phyloP scores from a whole-genome alignment of 1,140 invertebrate genomes.

The Ceratoteleas bidentatus region DNA sequence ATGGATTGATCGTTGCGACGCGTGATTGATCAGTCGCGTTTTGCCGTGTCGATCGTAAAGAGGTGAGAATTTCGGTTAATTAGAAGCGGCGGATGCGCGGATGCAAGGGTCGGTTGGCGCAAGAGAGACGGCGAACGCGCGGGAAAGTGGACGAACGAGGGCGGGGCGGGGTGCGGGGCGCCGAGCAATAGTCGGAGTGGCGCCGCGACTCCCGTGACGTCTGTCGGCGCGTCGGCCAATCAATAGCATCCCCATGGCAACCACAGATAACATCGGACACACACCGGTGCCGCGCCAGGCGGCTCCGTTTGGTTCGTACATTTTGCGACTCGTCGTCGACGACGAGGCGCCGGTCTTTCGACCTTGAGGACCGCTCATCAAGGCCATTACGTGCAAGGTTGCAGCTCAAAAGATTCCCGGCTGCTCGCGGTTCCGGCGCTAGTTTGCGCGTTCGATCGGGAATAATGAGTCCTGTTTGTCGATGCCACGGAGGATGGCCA shows the following conservation, averaged over 20 bases:
- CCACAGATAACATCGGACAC: slow-evolving; percentile 82
- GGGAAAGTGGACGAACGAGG: slow-evolving; percentile 43
- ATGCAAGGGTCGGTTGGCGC: slow-evolving; percentile 20
- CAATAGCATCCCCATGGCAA: slow-evolving; percentile 82
- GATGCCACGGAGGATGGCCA: too few relatives aligned
- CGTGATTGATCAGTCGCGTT: slow-evolving; percentile 49
- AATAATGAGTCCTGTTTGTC: too few relatives aligned
- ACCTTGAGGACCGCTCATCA: slow-evolving; percentile 57
- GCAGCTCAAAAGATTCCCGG: slow-evolving; percentile 36
- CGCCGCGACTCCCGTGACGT: slow-evolving; percentile 82
- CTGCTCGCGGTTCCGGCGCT: not conserved
- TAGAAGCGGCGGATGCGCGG: slow-evolving; percentile 37
- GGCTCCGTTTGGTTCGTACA: slow-evolving; percentile 51
- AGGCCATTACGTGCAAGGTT: slow-evolving; percentile 55
- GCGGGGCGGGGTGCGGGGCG: slow-evolving; percentile 59
- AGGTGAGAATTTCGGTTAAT: slow-evolving; percentile 65
- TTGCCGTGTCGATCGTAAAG: slow-evolving; percentile 46
- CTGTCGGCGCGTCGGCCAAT: slow-evolving; percentile 82
- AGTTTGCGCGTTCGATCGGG: not conserved
- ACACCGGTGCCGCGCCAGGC: slow-evolving; percentile 71
- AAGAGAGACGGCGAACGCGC: slow-evolving; percentile 9
- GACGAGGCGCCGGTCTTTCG: slow-evolving; percentile 50
- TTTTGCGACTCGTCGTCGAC: slow-evolving; percentile 61
- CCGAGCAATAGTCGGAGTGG: slow-evolving; percentile 79
- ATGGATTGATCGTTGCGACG: slow-evolving; percentile 40